Base-by-base conservation (phyloP, 2,888 invertebrate genomes). In the Latrodectus elegans region DNA sequence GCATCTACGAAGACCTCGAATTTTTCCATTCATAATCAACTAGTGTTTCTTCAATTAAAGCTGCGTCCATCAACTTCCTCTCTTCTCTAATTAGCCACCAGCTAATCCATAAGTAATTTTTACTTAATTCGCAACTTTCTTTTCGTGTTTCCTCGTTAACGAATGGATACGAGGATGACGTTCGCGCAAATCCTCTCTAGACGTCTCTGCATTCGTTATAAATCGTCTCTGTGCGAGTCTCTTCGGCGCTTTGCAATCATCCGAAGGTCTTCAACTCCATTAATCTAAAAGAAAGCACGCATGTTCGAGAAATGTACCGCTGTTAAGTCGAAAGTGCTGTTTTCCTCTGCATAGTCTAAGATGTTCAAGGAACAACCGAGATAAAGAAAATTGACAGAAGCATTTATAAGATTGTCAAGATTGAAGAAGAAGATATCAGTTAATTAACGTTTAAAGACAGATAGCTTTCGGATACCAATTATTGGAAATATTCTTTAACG, bases 291-390 rank as follows among this genome's bases (percentile, higher is more conserved):
- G 60, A 60, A 60, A 60, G n/a, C 60, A 15, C 60, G 60, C 60
- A 60, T 60, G 60, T n/a, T 60, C n/a, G 12, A 15, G 60, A 60
- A 12, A 15, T 60, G 60, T 60, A 12, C 60, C 60, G n/a, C 60
- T 60, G 60, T 60, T n/a, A 60, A 60, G 60, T 60, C n/a, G 60
- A 60, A 60, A 60, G 60, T 60, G 60, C 60, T 60, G 60, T 60
- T 60, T 38, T 38, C 38, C 60, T 15, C 60, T 6, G n/a, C 60
- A n/a, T 15, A 60, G 60, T 38, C 60, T 15, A 60, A 60, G 14
- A 60, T 60, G 60, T 60, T 60, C 6, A 60, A 60, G 14, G 60
- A 60, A 60, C 12, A 11, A 60, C 60, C 60, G n/a, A 12, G 60
- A 60, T 60, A 60, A 60, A 60, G 60, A 8, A n/a, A 15, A 60